These are phyloP conservation scores for Terrapene triunguis DNA, from an alignment of 2,113 vertebrate genomes.

Conservation along the genomic window DNA sequence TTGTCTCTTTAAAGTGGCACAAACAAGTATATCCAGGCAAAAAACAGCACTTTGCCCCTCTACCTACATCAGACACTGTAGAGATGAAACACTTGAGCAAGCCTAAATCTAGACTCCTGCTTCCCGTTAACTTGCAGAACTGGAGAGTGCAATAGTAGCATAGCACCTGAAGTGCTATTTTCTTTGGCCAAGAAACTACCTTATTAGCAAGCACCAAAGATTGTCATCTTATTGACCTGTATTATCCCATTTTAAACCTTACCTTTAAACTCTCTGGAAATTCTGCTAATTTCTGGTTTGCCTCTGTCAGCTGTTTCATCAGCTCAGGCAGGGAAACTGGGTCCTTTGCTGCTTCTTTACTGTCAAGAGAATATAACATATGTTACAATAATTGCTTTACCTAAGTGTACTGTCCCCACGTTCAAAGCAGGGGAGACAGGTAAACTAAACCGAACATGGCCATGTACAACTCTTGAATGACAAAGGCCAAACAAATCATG, in stretches of 20 bases:
- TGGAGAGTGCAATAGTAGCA: neutral
- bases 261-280: slow-evolving; percentile 85
- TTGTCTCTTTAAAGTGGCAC: neutral
- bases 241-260: neutral
- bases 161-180: neutral
- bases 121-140: neutral
- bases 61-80: neutral
- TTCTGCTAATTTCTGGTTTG: slow-evolving; percentile 83
- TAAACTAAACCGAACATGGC: neutral
- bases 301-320: slow-evolving; percentile 84
- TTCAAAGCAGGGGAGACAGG: neutral
- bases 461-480: accelerated
- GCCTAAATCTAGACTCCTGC: neutral
- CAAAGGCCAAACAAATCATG: neutral
- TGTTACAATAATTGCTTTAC: neutral
- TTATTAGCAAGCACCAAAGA: neutral
- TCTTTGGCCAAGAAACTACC: neutral
- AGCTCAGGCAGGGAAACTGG: slow-evolving; percentile 83
- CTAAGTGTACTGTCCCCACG: neutral
- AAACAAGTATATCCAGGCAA: neutral
- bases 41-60: neutral
- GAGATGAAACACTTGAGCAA: neutral
- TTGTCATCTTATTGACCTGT: neutral
- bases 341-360: slow-evolving; percentile 70
- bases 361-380: slow-evolving; percentile 55